These are phyloP conservation scores for Crax fasciolata DNA, from an alignment of 2,797 vertebrate species.

Conservation along the genomic window DNA sequence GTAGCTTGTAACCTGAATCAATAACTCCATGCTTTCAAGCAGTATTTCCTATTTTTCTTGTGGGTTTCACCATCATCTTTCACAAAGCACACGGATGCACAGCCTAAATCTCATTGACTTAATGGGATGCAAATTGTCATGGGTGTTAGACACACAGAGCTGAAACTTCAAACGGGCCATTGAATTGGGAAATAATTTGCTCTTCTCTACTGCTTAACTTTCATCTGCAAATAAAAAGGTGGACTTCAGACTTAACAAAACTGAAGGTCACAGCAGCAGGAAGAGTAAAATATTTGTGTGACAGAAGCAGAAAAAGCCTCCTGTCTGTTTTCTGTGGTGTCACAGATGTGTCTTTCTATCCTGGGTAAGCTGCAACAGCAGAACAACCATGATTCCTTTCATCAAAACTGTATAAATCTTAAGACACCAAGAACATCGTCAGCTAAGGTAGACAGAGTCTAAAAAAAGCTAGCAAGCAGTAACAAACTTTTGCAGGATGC, in stretches of 20 bases:
- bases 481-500: neutral
- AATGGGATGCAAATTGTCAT: neutral
- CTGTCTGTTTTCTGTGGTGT: neutral
- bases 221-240: neutral
- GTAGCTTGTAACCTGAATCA: neutral
- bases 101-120: neutral
- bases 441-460: neutral
- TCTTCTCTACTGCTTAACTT: neutral
- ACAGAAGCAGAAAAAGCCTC: neutral
- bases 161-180: neutral
- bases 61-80: neutral
- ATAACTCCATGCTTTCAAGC: neutral
- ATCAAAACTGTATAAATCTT: neutral
- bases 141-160: neutral
- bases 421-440: neutral
- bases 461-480: neutral
- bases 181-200: neutral
- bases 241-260: neutral
- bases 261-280: neutral
- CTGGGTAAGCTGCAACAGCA: neutral
- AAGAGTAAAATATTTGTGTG: neutral
- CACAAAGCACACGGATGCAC: neutral
- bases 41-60: neutral
- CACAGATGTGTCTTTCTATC: neutral
- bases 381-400: neutral